Evolutionary conservation across 2,888 invertebrate species (phyloP).

Genomic region (Nowickia ferox): DNA sequence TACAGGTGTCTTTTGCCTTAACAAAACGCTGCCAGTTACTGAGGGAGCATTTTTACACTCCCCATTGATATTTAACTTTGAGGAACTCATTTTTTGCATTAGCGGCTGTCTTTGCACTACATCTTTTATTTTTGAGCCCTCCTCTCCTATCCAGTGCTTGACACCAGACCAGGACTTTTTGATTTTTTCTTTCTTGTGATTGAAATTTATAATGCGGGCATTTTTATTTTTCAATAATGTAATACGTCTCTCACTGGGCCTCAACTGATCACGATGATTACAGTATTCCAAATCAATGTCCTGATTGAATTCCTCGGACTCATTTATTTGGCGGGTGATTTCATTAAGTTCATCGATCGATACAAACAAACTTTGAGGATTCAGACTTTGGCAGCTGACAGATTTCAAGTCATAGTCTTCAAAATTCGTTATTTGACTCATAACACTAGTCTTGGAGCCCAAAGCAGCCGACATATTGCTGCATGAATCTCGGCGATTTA

Average conservation of each 20-base stretch:
- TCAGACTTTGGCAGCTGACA: slow-evolving; percentile 82
- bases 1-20: slow-evolving; percentile 45
- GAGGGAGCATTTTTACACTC: slow-evolving; percentile 72
- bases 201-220: slow-evolving; percentile 79
- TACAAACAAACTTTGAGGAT: slow-evolving; percentile 81
- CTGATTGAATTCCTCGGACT: slow-evolving; percentile 81
- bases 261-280: slow-evolving; percentile 82
- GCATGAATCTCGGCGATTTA: slow-evolving; percentile 70
- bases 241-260: slow-evolving; percentile 81
- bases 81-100: slow-evolving; percentile 79
- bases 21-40: slow-evolving; percentile 60
- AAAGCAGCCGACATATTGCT: slow-evolving; percentile 46
- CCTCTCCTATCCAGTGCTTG: slow-evolving; percentile 83
- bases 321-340: slow-evolving; percentile 82
- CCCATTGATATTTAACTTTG: slow-evolving; percentile 75
- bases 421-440: slow-evolving; percentile 75
- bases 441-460: slow-evolving; percentile 79
- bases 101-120: slow-evolving; percentile 82
- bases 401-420: slow-evolving; percentile 82
- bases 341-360: slow-evolving; percentile 83
- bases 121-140: slow-evolving; percentile 80
- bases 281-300: slow-evolving; percentile 83
- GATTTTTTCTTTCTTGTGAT: slow-evolving; percentile 81
- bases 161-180: slow-evolving; percentile 83
- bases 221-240: slow-evolving; percentile 83